Base-by-base conservation (phyloP, 2,113 vertebrate genomes). In the Ciconia stormi region DNA sequence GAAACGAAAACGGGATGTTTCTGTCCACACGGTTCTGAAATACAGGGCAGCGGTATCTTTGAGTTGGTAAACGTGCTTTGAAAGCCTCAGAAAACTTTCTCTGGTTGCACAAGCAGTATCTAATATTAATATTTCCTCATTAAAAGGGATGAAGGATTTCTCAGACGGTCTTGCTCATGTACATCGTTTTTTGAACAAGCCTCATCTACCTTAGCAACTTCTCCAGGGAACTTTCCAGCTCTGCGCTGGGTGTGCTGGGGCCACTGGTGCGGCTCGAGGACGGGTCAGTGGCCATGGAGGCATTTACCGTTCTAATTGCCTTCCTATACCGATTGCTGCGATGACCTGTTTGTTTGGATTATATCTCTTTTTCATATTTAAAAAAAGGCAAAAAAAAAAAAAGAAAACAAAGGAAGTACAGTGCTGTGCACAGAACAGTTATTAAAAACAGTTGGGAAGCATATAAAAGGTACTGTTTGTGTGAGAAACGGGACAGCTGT, bases 401-500 rank as follows among this genome's bases (percentile, higher is more conserved):
- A 79, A 82, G 86, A 97, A 97, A 93, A 97, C 97, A 98, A 98
- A 97, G 97, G 91, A 79, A 84, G 93, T 97, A 92, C 91, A 97
- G 96, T 96, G 95, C 89, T 95, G 63, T 63, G 53, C 96, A 92
- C 94, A 84, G 97, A 97, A 95, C 95, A 97, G 95, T 97, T 98
- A 97, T 97, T 96, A 97, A 97, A 97, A 97, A 98, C 97, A 98
- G 97, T 98, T 98, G 97, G 97, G 93, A 98, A 95, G 95, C 95
- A 86, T 97, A 97, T 97, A 98, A 97, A 98, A 96, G 97, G 97
- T 94, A 96, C 89, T 95, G 96, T 97, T 95, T 97, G 97, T 98
- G 98, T 98, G 97, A 98, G 97, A 98, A 98, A 97, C 93, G 90
- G 97, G 98, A 98, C 98, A 98, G 98, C 98, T 98, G 98, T 97